Evolutionary conservation across 2,888 invertebrate species (phyloP).

Genomic region (Parelbella ahira): DNA sequence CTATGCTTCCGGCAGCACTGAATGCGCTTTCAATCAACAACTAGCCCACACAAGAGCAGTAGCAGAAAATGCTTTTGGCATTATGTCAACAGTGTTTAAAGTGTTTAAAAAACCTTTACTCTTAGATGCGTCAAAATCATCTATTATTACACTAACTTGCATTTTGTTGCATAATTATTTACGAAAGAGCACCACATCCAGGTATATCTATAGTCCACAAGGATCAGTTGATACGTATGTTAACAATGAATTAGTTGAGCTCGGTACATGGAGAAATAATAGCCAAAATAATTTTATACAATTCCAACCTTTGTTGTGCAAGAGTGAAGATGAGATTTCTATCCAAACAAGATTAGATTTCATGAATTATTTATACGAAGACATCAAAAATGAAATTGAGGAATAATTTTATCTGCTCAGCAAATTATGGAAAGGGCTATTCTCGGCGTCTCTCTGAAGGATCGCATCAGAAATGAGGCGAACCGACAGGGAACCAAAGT

Average conservation of each 20-base stretch:
- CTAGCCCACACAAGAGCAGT: constrained; percentile 28
- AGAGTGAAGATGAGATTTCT: constrained; percentile 2
- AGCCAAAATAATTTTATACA: constrained; percentile 9
- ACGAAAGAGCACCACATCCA: constrained; percentile 7
- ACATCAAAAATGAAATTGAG: neutral
- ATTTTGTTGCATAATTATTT: constrained; percentile 17
- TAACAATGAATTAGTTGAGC: constrained; percentile 3
- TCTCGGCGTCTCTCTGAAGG: no score
- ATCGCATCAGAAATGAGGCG: no score
- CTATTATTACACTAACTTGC: constrained; percentile 6
- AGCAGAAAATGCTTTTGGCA: constrained; percentile 31
- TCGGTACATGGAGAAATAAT: constrained; percentile 12
- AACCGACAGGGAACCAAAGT: no score
- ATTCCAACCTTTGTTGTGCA: constrained; percentile 1
- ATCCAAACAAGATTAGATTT: constrained; percentile 7
- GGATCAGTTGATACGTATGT: constrained; percentile 2
- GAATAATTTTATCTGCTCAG: no score
- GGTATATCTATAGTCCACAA: constrained; percentile 11
- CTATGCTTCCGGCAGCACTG: constrained; percentile 17
- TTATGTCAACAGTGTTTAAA: constrained; percentile 22
- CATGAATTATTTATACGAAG: constrained; percentile 10
- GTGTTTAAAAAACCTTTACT: constrained; percentile 12
- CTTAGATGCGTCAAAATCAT: neutral
- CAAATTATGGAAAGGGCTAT: no score
- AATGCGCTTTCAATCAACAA: constrained; percentile 27